Conservation (phyloP, 2,888 invertebrate genomes). For the Dendrolimus pini region DNA sequence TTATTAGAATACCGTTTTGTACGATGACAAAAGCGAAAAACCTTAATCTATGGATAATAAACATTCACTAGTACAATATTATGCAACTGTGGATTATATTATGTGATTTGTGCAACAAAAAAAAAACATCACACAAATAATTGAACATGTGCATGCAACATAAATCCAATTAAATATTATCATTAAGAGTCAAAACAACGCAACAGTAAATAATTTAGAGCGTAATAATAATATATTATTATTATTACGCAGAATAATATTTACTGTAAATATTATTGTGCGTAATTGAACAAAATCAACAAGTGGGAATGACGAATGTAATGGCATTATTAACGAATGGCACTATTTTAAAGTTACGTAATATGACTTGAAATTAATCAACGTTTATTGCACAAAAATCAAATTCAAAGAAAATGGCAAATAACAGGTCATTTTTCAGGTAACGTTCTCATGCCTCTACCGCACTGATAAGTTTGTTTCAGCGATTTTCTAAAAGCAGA, state of each 20-base stretch:
- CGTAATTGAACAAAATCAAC: slow-evolving; percentile 2
- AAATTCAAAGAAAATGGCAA: too few species aligned
- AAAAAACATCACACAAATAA: not conserved
- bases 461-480: too few species aligned
- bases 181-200: not conserved
- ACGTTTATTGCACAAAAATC: slow-evolving; percentile 2
- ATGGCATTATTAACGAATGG: slow-evolving; percentile 1
- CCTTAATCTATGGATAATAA: not conserved
- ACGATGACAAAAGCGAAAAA: not conserved
- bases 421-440: too few species aligned
- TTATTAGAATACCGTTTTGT: not conserved
- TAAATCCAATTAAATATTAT: not conserved
- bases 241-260: not conserved
- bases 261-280: not conserved
- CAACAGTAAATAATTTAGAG: not conserved
- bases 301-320: not conserved
- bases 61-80: slow-evolving; percentile 3
- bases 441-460: too few species aligned
- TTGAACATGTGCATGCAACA: not conserved
- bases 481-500: too few species aligned
- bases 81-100: not conserved
- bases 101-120: not conserved
- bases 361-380: slow-evolving; percentile 1
- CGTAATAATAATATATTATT: not conserved
- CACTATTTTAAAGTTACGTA: not conserved